Evolutionary conservation across 1,140 invertebrate species (phyloP).

Genomic region (Drosophila melanica): DNA sequence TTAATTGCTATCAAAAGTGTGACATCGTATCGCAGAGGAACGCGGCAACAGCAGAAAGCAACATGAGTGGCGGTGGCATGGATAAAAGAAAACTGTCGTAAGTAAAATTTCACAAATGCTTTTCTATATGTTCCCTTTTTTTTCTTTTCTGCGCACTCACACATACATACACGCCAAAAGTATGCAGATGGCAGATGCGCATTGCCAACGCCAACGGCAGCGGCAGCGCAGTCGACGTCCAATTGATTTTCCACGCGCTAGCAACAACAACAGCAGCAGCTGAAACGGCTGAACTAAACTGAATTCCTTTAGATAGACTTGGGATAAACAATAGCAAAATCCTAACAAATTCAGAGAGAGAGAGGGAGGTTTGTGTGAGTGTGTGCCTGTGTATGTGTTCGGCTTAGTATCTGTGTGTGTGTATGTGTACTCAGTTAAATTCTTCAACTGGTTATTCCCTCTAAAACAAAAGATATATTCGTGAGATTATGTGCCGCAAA

Average conservation of each 20-base stretch:
- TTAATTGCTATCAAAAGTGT: slow-evolving; percentile 44
- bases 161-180: slow-evolving; percentile 33
- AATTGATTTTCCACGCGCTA: slow-evolving; percentile 77
- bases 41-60: slow-evolving; percentile 28
- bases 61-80: slow-evolving; percentile 84
- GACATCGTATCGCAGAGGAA: slow-evolving; percentile 35
- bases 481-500: slow-evolving; percentile 31
- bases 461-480: slow-evolving; percentile 6
- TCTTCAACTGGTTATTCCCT: not conserved
- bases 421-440: slow-evolving; percentile 4
- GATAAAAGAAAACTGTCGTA: slow-evolving; percentile 86
- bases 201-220: slow-evolving; percentile 36
- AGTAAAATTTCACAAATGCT: slow-evolving; percentile 72
- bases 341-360: slow-evolving; percentile 1
- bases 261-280: slow-evolving; percentile 38
- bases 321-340: slow-evolving; percentile 51
- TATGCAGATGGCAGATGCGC: slow-evolving; percentile 70
- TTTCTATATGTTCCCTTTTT: slow-evolving; percentile 51
- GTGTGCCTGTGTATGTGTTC: slow-evolving; percentile 4
- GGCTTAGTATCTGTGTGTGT: slow-evolving; percentile 7
- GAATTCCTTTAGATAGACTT: slow-evolving; percentile 39
- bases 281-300: slow-evolving; percentile 29
- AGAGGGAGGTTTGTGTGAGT: not conserved
- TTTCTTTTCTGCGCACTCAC: slow-evolving; percentile 61
- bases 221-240: slow-evolving; percentile 63